phyloP scores from a whole-genome alignment of 2,888 invertebrate genomes.

The Campoplex capitator region DNA sequence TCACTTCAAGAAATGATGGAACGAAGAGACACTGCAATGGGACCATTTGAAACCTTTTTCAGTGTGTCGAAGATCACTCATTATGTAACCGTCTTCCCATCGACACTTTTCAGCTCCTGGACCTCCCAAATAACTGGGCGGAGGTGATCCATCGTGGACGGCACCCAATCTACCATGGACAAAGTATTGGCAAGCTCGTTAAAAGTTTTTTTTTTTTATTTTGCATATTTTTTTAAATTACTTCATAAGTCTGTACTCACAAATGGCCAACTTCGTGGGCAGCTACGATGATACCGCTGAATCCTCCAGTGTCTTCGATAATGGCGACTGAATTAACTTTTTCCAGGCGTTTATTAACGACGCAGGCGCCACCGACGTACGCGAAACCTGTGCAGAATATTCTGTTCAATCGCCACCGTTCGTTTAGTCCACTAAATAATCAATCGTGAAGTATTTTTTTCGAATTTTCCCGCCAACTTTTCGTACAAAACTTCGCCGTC shows the following conservation, averaged over 20 bases:
- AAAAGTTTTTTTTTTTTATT: background rate
- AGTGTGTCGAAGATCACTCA: slow-evolving; percentile 97
- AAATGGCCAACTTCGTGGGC: slow-evolving; percentile 98
- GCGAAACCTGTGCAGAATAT: slow-evolving; percentile 91
- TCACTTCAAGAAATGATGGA: slow-evolving; percentile 98
- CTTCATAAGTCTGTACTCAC: slow-evolving; percentile 87
- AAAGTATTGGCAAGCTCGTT: background rate
- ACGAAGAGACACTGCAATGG: slow-evolving; percentile 95
- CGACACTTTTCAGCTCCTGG: slow-evolving; percentile 97
- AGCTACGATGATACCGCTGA: slow-evolving; percentile 98
- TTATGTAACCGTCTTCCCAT: slow-evolving; percentile 98
- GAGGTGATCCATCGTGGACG: slow-evolving; percentile 98
- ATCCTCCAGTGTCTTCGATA: slow-evolving; percentile 98
- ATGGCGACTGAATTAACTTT: slow-evolving; percentile 98
- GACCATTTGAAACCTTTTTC: slow-evolving; percentile 98
- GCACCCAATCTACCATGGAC: slow-evolving; percentile 90
- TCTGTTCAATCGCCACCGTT: slow-evolving; percentile 61
- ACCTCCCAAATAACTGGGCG: slow-evolving; percentile 96
- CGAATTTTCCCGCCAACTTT: slow-evolving; percentile 30
- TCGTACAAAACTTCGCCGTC: background rate
- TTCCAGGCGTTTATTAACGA: slow-evolving; percentile 97
- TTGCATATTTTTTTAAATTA: background rate
- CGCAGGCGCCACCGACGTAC: slow-evolving; percentile 98
- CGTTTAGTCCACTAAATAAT: background rate
- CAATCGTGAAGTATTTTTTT: slow-evolving; percentile 1